Evolutionary conservation across 2,797 vertebrate genomes (phyloP).

Genomic region (Artibeus lituratus): DNA sequence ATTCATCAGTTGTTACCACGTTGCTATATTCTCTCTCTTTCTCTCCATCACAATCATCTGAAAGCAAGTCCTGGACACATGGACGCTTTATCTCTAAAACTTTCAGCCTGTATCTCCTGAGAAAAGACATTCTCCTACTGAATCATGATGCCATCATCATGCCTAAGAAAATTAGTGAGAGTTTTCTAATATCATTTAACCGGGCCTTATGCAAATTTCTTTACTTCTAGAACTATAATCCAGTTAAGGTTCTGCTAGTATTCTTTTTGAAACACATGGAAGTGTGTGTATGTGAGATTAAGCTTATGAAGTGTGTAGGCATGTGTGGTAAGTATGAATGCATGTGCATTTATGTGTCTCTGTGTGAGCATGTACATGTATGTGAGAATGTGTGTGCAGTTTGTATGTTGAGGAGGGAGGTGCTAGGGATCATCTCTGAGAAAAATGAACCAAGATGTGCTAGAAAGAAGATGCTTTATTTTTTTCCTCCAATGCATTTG

Average conservation of each 20-base stretch:
- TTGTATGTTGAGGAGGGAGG: background rate
- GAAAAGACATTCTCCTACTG: background rate
- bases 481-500: conserved; percentile 23
- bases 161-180: background rate
- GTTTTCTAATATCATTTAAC: background rate
- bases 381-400: background rate
- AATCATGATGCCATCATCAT: background rate
- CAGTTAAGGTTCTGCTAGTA: background rate
- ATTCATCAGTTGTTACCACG: background rate
- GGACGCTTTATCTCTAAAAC: background rate
- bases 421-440: background rate
- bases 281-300: background rate
- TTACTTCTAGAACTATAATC: background rate
- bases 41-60: background rate
- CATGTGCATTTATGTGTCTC: background rate
- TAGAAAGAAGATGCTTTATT: conserved; percentile 1
- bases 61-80: background rate
- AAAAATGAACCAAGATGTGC: conserved; percentile 3
- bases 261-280: background rate
- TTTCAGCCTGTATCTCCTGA: background rate
- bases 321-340: background rate
- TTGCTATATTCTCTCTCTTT: background rate
- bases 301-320: background rate
- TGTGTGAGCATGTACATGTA: background rate
- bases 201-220: background rate